Conservation (phyloP, 2,888 invertebrate species). For the Mesochorus sp. region DNA sequence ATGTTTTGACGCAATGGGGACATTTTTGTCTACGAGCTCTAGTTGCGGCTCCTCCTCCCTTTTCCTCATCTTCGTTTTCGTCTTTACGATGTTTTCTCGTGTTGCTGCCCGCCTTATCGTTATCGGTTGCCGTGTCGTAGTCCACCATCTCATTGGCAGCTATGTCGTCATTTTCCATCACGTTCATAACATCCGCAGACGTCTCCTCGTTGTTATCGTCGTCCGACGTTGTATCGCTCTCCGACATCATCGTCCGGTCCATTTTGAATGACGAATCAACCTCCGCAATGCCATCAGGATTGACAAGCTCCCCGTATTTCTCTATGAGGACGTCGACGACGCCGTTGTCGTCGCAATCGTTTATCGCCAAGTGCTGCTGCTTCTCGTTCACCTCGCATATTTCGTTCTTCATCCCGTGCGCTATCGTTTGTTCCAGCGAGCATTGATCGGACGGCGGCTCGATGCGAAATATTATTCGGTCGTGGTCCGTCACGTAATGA, state of each 20-base stretch:
- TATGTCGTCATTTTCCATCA: not conserved
- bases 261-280: not conserved
- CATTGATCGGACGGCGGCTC: conserved; percentile 28
- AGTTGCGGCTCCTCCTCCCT: no score
- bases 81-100: conserved; percentile 52
- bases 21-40: conserved; percentile 73
- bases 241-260: conserved; percentile 17
- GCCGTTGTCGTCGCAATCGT: conserved; percentile 7
- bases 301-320: conserved; percentile 47
- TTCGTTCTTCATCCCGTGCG: not conserved
- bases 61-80: conserved; percentile 72
- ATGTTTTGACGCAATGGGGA: conserved; percentile 73
- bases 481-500: conserved; percentile 50
- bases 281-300: not conserved
- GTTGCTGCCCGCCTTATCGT: not conserved
- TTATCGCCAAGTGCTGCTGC: conserved; percentile 13
- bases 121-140: not conserved
- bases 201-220: not conserved
- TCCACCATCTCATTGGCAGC: not conserved
- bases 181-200: no score
- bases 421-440: not conserved
- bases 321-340: conserved; percentile 42
- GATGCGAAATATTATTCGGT: conserved; percentile 56
- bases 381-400: not conserved
- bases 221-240: conserved; percentile 29